Evolutionary conservation across 2,113 vertebrate genomes (phyloP), one percentile per base, ranked within the genome.

Genomic region (Barnardius zonarius): DNA sequence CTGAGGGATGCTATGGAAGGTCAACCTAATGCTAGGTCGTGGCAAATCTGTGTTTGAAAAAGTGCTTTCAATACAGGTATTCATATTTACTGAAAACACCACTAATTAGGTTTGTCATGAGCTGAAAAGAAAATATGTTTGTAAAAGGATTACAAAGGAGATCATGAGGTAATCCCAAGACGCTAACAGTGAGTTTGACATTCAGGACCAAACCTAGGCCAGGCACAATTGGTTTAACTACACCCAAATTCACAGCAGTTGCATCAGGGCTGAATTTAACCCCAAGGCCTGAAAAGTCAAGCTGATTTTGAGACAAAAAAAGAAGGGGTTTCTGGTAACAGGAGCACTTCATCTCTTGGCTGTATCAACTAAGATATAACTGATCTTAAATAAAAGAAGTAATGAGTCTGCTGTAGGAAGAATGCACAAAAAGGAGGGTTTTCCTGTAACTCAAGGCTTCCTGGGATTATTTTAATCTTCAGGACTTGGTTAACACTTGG

Each of bases 91-190:
- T 73, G 74, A 89, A 97, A 96, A 96, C 77, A 87, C 23, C 66
- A 69, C 52, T 96, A 93, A 96, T 82, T 84, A 94, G 74, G 83
- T 84, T 96, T 94, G 83, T 57, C 90, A 82, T 87, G 83, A 96
- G 90, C 90, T 91, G 86, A 82, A 96, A 96, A 91, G 88, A 96
- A 96, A 96, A 95, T 93, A 92, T 81, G 83, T 96, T 95, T 96
- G 86, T 89, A 91, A 87, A 96, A 89, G 95, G 88, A 95, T 96
- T 94, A 96, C 92, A 92, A 96, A 94, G 54, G 41, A 94, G 88
- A 96, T 84, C 76, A 93, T 82, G 77, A 95, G 37, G 92, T 86
- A 96, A 96, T 96, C 92, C 90, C 80, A 96, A 95, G 86, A 94
- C 73, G 77, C 80, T 84, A 82, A 94, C 73, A 82, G 83, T 23